Evolutionary conservation across 2,888 invertebrate genomes (phyloP).

Genomic region (Agrochola macilenta): DNA sequence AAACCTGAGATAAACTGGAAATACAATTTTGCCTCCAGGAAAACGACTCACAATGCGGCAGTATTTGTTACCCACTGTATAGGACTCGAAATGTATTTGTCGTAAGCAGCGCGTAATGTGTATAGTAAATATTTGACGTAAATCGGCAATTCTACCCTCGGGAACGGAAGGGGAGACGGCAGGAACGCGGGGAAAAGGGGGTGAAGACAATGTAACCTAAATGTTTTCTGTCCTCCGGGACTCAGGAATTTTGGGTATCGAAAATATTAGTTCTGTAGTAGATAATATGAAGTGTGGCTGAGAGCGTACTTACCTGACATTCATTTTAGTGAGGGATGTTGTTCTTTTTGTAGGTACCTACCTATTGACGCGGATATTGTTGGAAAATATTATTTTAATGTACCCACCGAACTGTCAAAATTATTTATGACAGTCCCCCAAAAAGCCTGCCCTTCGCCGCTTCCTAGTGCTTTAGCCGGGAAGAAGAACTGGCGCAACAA

Average conservation of each 20-base stretch:
- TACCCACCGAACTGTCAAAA: no score
- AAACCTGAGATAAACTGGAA: background rate
- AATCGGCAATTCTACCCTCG: constrained; percentile 59
- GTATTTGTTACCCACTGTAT: constrained; percentile 23
- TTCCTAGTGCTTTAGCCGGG: no score
- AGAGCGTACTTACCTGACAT: background rate
- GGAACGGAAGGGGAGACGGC: constrained; percentile 30
- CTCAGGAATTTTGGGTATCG: constrained; percentile 43
- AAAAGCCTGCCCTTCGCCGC: no score
- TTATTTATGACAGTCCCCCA: no score
- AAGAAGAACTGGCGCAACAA: no score
- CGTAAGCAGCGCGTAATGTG: constrained; percentile 70
- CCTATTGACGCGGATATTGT: no score
- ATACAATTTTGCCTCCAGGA: constrained; percentile 9
- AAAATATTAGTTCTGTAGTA: constrained; percentile 48
- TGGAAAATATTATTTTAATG: background rate
- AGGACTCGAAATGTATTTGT: constrained; percentile 65
- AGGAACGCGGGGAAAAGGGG: constrained; percentile 18
- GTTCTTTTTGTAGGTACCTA: no score
- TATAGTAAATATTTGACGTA: constrained; percentile 72
- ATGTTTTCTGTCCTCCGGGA: constrained; percentile 50
- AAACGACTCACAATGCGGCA: constrained; percentile 22
- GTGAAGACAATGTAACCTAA: constrained; percentile 65
- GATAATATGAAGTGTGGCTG: constrained; percentile 3
- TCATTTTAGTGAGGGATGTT: background rate